Base-by-base conservation (phyloP, 2,797 vertebrate genomes). In the Ataeniobius toweri region DNA sequence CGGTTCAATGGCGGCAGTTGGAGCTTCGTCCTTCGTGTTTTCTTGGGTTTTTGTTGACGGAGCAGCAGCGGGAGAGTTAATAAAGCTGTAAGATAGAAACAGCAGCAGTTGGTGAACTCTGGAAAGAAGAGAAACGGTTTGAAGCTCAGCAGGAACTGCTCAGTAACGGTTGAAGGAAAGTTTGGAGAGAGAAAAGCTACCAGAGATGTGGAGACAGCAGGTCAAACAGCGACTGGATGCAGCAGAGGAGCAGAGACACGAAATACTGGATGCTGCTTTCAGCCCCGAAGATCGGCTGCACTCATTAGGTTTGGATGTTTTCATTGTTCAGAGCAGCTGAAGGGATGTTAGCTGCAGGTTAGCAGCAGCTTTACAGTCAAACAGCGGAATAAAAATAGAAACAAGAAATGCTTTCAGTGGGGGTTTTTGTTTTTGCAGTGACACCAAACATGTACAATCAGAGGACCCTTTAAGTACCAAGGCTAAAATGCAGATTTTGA, bases 161-260 rank as follows among this genome's bases (percentile, higher is more conserved):
- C 36, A 44, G 53, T 36, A 26, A 22, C 51, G 55, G 50, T 59
- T 48, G 31, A 22, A 63, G 46, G 39, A 24, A 58, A 74, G 22
- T 46, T 39, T 58, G 55, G 3, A 58, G 53, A 74, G 72, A 74
- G 31, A 41, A 48, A 63, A 63, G 58, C n/a, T 28, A 46, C 8
- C 73, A 74, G 24, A 74, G 44, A 67, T 67, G 63, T 67, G 70
- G 26, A 48, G 46, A 36, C 26, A 28, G 46, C 70, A 71, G 70
- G 70, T 71, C 26, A 51, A 53, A 41, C 63, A 67, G 63, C 63
- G 63, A 24, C 63, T 67, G 63, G 63, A 67, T 24, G 63, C 63
- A 67, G 63, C 63, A 24, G 63, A 67, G 63, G 20, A 67, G 63
- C 63, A 67, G 63, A 67, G 63, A 41, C 36, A 67, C 20, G 20